Evolutionary conservation across 2,888 invertebrate species (phyloP).

Genomic region (Clostera curtula): DNA sequence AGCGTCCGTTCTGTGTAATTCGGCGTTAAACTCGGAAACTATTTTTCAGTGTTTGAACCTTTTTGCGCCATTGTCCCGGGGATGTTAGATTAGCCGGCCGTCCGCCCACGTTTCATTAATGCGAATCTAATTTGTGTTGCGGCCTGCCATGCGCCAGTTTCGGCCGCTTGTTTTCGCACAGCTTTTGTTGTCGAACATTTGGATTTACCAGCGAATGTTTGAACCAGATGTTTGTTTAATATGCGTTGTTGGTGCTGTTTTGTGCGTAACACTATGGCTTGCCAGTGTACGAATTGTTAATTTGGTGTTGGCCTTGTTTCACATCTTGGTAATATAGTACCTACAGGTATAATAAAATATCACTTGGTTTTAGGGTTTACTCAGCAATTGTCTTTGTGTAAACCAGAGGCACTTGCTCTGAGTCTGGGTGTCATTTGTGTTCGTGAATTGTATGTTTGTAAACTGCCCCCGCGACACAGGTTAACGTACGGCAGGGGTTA

Average conservation of each 20-base stretch:
- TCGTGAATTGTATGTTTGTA: no score
- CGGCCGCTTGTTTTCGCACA: constrained; percentile 34
- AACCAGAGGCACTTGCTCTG: no score
- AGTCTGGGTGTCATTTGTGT: no score
- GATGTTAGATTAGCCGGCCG: constrained; percentile 48
- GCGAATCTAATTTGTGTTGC: constrained; percentile 61
- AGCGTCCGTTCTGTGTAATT: constrained; percentile 61
- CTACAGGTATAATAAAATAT: no score
- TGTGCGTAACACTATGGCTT: constrained; percentile 6
- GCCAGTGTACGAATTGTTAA: neutral
- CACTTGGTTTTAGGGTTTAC: no score
- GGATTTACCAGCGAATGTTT: constrained; percentile 39
- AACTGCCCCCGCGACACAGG: no score
- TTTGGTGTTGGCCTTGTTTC: neutral
- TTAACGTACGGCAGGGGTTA: no score
- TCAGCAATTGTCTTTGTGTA: no score
- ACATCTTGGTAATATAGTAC: neutral
- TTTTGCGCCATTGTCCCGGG: constrained; percentile 48
- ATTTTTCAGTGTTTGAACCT: constrained; percentile 58
- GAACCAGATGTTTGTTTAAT: constrained; percentile 40
- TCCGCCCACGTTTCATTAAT: constrained; percentile 65
- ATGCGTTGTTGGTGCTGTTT: constrained; percentile 15
- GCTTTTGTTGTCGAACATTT: constrained; percentile 48
- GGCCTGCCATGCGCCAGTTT: constrained; percentile 42
- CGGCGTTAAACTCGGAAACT: constrained; percentile 59